Evolutionary conservation across 2,113 vertebrate genomes (phyloP).

Genomic region (Coptodon rendalli): DNA sequence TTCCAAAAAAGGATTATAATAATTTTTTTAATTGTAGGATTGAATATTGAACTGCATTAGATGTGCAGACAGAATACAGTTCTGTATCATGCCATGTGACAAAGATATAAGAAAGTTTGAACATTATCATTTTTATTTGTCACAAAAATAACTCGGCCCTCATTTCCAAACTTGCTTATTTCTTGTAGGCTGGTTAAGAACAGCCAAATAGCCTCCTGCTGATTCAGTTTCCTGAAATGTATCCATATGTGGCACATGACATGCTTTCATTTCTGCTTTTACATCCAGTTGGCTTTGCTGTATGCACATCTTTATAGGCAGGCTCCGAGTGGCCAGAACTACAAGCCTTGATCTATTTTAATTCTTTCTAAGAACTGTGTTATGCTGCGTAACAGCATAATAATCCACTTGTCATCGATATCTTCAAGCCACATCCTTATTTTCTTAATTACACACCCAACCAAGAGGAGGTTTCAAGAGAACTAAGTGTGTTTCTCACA

Average conservation of each 20-base stretch:
- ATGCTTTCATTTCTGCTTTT: conserved; percentile 65
- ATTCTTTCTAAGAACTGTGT: not conserved
- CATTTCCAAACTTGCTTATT: not conserved
- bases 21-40: not conserved
- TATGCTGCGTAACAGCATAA: not conserved
- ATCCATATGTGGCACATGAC: conserved; percentile 37
- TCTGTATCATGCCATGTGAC: not conserved
- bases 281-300: not conserved
- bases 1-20: not conserved
- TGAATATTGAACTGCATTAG: no score
- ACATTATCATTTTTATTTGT: not conserved
- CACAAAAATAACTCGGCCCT: not conserved
- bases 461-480: not conserved
- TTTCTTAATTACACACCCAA: not conserved
- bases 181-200: conserved; percentile 1
- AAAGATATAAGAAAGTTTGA: not conserved
- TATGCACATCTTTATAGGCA: not conserved
- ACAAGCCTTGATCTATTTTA: not conserved
- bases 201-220: conserved; percentile 20
- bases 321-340: not conserved
- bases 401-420: not conserved
- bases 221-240: conserved; percentile 58
- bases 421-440: not conserved
- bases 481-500: not conserved
- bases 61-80: not conserved